A percentile compares a stretch with the other conserved stretches of the same genome.
Evolutionary conservation across 1,140 invertebrate genomes (phyloP).

Genomic region (Chelonus insularis): DNA sequence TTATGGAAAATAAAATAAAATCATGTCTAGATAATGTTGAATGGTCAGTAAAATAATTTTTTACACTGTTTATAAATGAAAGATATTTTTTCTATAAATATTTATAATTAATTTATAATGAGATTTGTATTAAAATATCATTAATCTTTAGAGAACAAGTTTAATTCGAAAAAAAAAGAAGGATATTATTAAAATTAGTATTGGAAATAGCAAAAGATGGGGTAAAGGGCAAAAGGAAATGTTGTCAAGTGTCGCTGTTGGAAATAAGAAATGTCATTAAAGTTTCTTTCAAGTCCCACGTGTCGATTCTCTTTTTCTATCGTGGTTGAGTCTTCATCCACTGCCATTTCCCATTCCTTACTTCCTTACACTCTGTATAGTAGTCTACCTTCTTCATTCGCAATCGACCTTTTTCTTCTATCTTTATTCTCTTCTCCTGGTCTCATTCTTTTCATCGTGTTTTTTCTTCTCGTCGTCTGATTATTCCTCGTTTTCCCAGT

Average conservation of each 20-base stretch:
- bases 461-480: slow-evolving; percentile 15
- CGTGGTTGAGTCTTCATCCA: neutral
- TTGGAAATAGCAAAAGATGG: slow-evolving; percentile 3
- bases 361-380: too few species aligned
- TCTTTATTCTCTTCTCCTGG: neutral
- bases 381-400: neutral
- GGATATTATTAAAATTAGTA: slow-evolving; percentile 1
- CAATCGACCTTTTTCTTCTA: neutral
- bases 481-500: slow-evolving; percentile 17
- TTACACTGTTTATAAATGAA: too few species aligned
- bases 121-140: too few species aligned
- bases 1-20: neutral
- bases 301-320: slow-evolving; percentile 13
- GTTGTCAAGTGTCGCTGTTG: neutral
- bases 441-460: neutral
- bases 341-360: neutral
- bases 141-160: too few species aligned
- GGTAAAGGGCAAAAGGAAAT: neutral
- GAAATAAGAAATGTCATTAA: slow-evolving; percentile 28
- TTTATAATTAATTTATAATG: too few species aligned
- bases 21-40: neutral
- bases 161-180: neutral
- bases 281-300: slow-evolving; percentile 16
- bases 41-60: neutral
- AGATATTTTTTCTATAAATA: neutral